phyloP scores from a whole-genome alignment of 2,113 vertebrate species.

The Brachionichthys hirsutus region DNA sequence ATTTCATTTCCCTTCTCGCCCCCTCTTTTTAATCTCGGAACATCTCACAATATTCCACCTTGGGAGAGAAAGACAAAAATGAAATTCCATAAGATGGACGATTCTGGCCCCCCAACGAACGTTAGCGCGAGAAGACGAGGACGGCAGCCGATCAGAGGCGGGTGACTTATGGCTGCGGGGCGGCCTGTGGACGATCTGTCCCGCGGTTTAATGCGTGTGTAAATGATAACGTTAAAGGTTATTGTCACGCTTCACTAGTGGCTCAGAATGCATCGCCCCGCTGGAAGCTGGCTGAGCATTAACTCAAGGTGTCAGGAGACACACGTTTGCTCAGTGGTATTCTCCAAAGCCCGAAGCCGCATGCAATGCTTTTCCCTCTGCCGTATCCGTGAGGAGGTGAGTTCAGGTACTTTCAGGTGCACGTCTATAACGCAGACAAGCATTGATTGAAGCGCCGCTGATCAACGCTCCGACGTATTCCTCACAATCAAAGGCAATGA shows the following conservation, averaged over 20 bases:
- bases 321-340: constrained; percentile 64
- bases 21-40: constrained; percentile 49
- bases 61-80: constrained; percentile 61
- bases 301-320: constrained; percentile 74
- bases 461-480: constrained; percentile 32
- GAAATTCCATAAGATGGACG: constrained; percentile 68
- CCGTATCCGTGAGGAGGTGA: constrained; percentile 47
- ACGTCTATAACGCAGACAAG: too few relatives aligned
- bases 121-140: constrained; percentile 53
- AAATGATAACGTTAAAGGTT: constrained; percentile 79
- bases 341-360: constrained; percentile 64
- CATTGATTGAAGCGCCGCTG: constrained; percentile 11
- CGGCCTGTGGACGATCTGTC: constrained; percentile 72
- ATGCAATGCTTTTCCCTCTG: constrained; percentile 32
- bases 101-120: constrained; percentile 52
- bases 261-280: constrained; percentile 65
- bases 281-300: constrained; percentile 70
- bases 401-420: too few relatives aligned
- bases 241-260: constrained; percentile 69
- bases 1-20: constrained; percentile 45
- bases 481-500: constrained; percentile 51
- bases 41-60: constrained; percentile 69
- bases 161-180: constrained; percentile 67
- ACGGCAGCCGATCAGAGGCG: constrained; percentile 50
- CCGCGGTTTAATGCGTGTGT: constrained; percentile 64